Conservation (phyloP, 2,113 vertebrate species). For the Oenanthe melanoleuca region DNA sequence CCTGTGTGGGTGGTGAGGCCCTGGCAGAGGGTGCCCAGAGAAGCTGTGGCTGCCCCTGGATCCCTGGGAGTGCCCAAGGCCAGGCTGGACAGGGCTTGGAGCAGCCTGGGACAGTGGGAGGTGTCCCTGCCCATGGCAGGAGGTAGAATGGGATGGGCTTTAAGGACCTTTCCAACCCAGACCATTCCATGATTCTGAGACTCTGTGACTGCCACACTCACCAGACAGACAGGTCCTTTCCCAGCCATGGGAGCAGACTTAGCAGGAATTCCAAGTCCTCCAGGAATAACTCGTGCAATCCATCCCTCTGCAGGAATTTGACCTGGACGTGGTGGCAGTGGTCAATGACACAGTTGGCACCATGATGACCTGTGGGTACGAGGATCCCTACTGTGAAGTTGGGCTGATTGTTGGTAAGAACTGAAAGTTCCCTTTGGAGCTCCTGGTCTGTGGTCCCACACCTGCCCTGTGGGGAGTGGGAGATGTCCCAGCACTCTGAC, state of each 20-base stretch:
- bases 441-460: neutral
- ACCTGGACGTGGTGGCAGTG: conserved; percentile 91
- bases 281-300: neutral
- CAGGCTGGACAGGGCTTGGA: rapidly evolving
- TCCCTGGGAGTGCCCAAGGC: neutral
- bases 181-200: neutral
- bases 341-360: conserved; percentile 98
- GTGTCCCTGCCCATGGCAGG: neutral
- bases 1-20: neutral
- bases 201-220: neutral
- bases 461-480: rapidly evolving
- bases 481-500: neutral
- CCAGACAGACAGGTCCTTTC: neutral
- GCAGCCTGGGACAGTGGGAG: rapidly evolving
- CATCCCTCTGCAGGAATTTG: conserved; percentile 83
- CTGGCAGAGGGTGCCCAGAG: neutral
- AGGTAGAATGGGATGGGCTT: neutral
- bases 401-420: conserved; percentile 93
- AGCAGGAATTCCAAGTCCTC: neutral
- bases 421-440: rapidly evolving
- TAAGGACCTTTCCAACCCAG: neutral
- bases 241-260: rapidly evolving
- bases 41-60: neutral
- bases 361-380: conserved; percentile 97
- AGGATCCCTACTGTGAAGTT: conserved; percentile 92